Evolutionary conservation across 2,888 invertebrate species (phyloP).

Genomic region (Ceramica pisi): DNA sequence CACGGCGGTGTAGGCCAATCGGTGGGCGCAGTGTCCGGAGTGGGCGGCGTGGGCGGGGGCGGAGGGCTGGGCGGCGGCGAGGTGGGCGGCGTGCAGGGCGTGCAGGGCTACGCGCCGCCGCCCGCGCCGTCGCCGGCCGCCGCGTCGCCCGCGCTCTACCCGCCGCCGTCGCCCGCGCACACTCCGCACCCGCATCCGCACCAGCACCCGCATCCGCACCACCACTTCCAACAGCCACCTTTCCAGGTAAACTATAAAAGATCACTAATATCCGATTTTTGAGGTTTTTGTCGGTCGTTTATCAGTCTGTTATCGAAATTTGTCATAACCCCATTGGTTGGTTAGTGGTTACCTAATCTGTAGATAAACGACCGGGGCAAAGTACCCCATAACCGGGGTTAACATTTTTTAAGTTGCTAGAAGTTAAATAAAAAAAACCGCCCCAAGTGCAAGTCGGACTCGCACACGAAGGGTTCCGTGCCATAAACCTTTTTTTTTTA

Average conservation of each 20-base stretch:
- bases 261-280: too few species aligned
- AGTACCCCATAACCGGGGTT: too few species aligned
- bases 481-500: too few species aligned
- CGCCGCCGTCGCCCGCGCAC: conserved; percentile 89
- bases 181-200: conserved; percentile 85
- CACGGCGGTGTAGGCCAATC: conserved; percentile 76
- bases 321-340: too few species aligned
- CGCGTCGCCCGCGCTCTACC: conserved; percentile 87
- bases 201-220: conserved; percentile 74
- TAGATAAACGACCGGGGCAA: too few species aligned
- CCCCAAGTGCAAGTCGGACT: too few species aligned
- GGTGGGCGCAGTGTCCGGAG: conserved; percentile 68
- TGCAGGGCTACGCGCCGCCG: conserved; percentile 80
- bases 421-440: too few species aligned
- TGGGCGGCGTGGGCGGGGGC: conserved; percentile 64
- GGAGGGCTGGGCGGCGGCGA: conserved; percentile 75
- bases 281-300: too few species aligned
- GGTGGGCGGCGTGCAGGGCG: conserved; percentile 67
- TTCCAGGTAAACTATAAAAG: conserved; percentile 78
- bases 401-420: too few species aligned
- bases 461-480: too few species aligned
- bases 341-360: too few species aligned
- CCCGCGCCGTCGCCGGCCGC: conserved; percentile 85
- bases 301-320: too few species aligned
- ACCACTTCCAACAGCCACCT: conserved; percentile 87